phyloP scores from a whole-genome alignment of 2,113 vertebrate genomes.

The Eulacestoma nigropectus region DNA sequence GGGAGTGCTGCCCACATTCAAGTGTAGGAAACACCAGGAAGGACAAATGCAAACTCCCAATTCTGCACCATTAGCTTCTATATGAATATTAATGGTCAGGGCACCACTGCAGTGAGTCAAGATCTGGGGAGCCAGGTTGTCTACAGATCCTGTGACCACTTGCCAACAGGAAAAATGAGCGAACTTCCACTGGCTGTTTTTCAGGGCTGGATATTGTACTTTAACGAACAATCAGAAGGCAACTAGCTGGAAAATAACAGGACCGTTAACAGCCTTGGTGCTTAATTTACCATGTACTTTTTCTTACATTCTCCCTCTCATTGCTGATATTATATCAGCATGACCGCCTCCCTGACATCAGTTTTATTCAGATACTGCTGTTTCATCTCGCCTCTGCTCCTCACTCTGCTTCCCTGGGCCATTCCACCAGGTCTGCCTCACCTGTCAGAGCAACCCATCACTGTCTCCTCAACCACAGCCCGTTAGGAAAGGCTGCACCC shows the following conservation, averaged over 20 bases:
- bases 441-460: neutral
- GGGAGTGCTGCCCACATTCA: neutral
- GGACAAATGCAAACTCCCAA: constrained; percentile 7
- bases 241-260: constrained; percentile 70
- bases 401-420: neutral
- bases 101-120: neutral
- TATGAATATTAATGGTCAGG: constrained; percentile 39
- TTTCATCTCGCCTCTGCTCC: neutral
- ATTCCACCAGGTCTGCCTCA: neutral
- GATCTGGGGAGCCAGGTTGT: neutral
- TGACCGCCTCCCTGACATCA: constrained; percentile 30
- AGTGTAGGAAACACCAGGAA: neutral
- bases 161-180: constrained; percentile 40
- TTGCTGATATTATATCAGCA: constrained; percentile 59
- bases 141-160: constrained; percentile 19
- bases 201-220: constrained; percentile 37
- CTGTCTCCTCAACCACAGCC: neutral
- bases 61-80: constrained; percentile 12
- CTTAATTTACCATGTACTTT: constrained; percentile 67
- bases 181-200: constrained; percentile 33
- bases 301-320: constrained; percentile 37
- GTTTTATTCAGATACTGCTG: constrained; percentile 55
- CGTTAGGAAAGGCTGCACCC: neutral
- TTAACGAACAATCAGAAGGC: constrained; percentile 66
- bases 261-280: constrained; percentile 62